Evolutionary conservation across 2,113 vertebrate species (phyloP), one percentile per base, ranked within the genome.

Genomic region (Calidris pugnax): DNA sequence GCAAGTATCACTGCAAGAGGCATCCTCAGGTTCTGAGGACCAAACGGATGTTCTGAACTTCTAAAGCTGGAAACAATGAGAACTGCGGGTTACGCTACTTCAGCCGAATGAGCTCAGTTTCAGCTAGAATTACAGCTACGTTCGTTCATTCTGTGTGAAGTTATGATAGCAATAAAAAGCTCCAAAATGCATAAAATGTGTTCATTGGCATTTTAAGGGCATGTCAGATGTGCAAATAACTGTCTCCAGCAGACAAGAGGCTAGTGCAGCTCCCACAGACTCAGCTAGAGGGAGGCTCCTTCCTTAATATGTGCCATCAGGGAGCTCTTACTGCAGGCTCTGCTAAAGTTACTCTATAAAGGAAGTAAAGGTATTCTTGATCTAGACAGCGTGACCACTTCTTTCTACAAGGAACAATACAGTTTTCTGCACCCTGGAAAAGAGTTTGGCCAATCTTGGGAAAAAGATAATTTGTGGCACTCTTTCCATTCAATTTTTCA

Each of bases 251-350:
- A 87, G 59, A 33, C 14, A 72, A n/a, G 23, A 63, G 32, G 24
- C 27, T n/a, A 66, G 14, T 69, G 81, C 67, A 96, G 48, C 62
- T 91, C 87, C 57, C 28, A 17, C 1, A 33, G 57, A 79, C 87
- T 87, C 77, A 91, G 91, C 85, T 94, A 95, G 78, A 85, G 84
- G 85, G 77, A 96, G 78, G 89, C 63, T 95, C 62, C 57, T 76
- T 93, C 75, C 63, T 66, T 50, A 68, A 2, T 39, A 35, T 28
- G 37, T 67, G 28, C 28, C 24, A 37, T 28, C 18, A 53, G 19
- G 33, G 47, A 90, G 28, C 11, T 56, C 56, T 47, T 32, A 11
- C 48, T 71, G 50, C 63, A 89, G 47, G 48, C n/a, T 77, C 41
- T 84, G 30, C 28, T 57, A 5, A 64, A 66, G 3, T 57, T 27